Evolutionary conservation across 2,113 vertebrate genomes (phyloP).

Genomic region (Ivindomyrus marchei): DNA sequence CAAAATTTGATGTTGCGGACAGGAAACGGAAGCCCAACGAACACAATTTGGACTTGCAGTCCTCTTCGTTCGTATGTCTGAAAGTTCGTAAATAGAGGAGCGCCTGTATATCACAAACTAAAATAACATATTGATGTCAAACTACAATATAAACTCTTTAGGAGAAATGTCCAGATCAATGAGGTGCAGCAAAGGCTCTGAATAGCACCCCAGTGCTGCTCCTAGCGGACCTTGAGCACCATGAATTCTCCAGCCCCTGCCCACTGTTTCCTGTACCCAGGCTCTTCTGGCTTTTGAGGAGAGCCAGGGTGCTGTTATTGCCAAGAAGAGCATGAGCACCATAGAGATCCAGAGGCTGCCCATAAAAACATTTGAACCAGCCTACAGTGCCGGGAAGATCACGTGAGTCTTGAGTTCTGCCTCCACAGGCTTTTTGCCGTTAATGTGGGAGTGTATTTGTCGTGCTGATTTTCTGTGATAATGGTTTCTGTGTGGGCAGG

Average conservation of each 20-base stretch:
- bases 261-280: conserved; percentile 34
- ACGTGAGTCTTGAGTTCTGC: conserved; percentile 48
- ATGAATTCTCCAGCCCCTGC: not conserved
- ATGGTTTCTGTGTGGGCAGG: conserved; percentile 37
- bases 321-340: conserved; percentile 46
- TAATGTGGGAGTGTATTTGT: not conserved
- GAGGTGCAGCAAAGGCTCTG: too few relatives aligned
- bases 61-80: too few relatives aligned
- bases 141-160: too few relatives aligned
- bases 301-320: conserved; percentile 53
- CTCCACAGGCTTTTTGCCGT: not conserved
- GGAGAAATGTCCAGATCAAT: too few relatives aligned
- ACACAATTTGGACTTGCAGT: too few relatives aligned
- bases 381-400: conserved; percentile 41
- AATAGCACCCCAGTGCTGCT: too few relatives aligned
- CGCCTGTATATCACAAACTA: too few relatives aligned
- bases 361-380: conserved; percentile 47
- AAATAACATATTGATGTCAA: too few relatives aligned
- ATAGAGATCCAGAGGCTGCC: conserved; percentile 59
- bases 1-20: too few relatives aligned
- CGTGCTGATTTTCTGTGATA: not conserved
- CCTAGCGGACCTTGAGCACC: not conserved
- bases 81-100: too few relatives aligned
- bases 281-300: conserved; percentile 64
- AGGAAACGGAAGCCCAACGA: too few relatives aligned